Conservation (phyloP, 2,113 vertebrate genomes). For the Amphilophus citrinellus region DNA sequence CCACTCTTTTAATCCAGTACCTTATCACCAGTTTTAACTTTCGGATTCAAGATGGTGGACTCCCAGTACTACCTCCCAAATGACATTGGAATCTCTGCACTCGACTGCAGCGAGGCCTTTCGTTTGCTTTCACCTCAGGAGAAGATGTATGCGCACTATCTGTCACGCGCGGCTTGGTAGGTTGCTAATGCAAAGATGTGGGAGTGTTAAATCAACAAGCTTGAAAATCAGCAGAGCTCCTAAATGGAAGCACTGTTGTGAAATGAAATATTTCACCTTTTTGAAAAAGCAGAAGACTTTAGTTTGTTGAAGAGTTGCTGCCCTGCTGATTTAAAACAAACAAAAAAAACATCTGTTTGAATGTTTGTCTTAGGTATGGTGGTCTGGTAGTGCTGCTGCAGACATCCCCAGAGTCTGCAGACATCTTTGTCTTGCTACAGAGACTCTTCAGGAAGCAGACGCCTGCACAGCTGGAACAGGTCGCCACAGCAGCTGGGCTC, state of each 20-base stretch:
- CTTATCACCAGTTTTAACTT: slow-evolving; percentile 12
- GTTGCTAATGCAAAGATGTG: background rate
- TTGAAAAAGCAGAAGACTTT: background rate
- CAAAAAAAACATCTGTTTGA: background rate
- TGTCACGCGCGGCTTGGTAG: slow-evolving; percentile 90
- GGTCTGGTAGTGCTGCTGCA: slow-evolving; percentile 90
- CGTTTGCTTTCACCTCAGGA: slow-evolving; percentile 86
- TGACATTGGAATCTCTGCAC: slow-evolving; percentile 86
- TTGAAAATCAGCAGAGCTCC: background rate
- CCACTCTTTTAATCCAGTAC: slow-evolving; percentile 33
- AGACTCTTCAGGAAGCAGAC: slow-evolving; percentile 87
- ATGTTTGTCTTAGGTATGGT: slow-evolving; percentile 82
- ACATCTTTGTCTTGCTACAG: slow-evolving; percentile 89
- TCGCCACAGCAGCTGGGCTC: slow-evolving; percentile 83
- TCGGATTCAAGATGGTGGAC: slow-evolving; percentile 84
- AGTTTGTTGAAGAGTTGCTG: background rate
- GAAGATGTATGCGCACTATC: slow-evolving; percentile 88
- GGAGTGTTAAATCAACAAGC: background rate
- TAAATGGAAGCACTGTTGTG: background rate
- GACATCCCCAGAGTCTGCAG: slow-evolving; percentile 90
- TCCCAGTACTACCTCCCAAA: slow-evolving; percentile 93
- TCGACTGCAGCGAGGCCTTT: slow-evolving; percentile 90
- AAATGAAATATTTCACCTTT: background rate
- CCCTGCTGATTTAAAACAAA: background rate
- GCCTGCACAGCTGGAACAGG: slow-evolving; percentile 79